phyloP scores from a whole-genome alignment of 2,113 vertebrate species.

The Bombycilla garrulus region DNA sequence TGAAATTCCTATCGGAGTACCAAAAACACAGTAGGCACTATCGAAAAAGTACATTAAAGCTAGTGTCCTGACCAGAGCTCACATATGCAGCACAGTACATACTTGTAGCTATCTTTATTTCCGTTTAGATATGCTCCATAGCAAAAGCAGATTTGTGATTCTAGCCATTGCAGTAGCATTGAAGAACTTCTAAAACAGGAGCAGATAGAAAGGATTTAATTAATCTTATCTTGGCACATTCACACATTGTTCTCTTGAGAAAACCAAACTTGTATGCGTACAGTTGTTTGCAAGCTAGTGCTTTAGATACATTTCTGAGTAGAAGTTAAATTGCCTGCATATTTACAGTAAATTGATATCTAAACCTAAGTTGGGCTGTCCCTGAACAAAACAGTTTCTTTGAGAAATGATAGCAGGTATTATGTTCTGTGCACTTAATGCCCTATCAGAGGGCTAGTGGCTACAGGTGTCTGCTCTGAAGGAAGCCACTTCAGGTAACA shows the following conservation, averaged over 20 bases:
- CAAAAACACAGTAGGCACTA: not conserved
- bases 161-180: not conserved
- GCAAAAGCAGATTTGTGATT: conserved; percentile 30
- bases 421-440: not conserved
- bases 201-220: not conserved
- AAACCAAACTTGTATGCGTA: not conserved
- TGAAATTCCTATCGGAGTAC: not conserved
- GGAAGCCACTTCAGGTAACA: not conserved
- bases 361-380: not conserved
- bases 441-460: not conserved
- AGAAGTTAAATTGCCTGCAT: not conserved
- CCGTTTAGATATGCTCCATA: not conserved
- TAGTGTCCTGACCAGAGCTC: not conserved
- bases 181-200: not conserved
- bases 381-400: not conserved
- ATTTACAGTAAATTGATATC: not conserved
- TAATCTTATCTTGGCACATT: not conserved
- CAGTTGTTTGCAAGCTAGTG: not conserved
- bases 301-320: not conserved
- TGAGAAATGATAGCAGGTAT: not conserved
- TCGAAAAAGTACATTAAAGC: not conserved
- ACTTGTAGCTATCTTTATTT: not conserved
- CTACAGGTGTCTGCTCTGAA: accelerated
- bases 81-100: not conserved
- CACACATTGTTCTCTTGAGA: not conserved